Conservation (phyloP, 2,113 vertebrate species). For the Ophthalmolycus amberensis region DNA sequence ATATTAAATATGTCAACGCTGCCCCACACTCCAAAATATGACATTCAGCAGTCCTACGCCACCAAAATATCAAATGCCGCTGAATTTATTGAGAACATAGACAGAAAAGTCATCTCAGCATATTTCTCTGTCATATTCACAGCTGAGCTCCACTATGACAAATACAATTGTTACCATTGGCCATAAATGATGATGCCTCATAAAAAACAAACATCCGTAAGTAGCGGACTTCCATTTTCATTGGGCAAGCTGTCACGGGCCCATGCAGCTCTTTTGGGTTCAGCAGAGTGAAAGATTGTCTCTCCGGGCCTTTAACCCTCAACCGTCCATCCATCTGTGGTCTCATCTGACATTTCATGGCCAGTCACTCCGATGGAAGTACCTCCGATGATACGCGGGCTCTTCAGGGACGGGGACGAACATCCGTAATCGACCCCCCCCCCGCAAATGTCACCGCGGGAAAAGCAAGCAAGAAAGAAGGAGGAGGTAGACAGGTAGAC, state of each 20-base stretch:
- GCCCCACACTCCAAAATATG: neutral
- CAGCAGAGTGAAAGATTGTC: conserved; percentile 64
- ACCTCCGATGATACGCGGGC: conserved; percentile 58
- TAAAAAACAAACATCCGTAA: conserved; percentile 46
- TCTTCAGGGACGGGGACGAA: conserved; percentile 48
- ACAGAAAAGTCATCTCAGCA: neutral
- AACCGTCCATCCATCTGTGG: conserved; percentile 68
- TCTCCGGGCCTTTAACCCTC: conserved; percentile 56
- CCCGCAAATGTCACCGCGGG: conserved; percentile 64
- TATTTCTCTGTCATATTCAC: conserved; percentile 4
- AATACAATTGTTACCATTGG: conserved; percentile 2
- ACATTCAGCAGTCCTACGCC: neutral
- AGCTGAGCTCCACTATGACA: conserved; percentile 12
- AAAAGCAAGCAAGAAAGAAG: conserved; percentile 39
- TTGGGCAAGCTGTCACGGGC: conserved; percentile 24
- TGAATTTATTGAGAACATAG: conserved; percentile 6
- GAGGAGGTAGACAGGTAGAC: neutral
- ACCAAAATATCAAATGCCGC: neutral
- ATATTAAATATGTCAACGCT: neutral
- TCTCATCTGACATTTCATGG: conserved; percentile 71
- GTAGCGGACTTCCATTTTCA: conserved; percentile 23
- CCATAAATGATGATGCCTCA: conserved; percentile 41
- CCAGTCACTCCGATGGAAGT: conserved; percentile 71
- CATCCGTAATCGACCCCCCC: conserved; percentile 54
- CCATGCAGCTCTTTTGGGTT: conserved; percentile 49